Evolutionary conservation across 92 coral and sea anemone genomes (phyloP).

Genomic region (Micromussa lordhowensis): DNA sequence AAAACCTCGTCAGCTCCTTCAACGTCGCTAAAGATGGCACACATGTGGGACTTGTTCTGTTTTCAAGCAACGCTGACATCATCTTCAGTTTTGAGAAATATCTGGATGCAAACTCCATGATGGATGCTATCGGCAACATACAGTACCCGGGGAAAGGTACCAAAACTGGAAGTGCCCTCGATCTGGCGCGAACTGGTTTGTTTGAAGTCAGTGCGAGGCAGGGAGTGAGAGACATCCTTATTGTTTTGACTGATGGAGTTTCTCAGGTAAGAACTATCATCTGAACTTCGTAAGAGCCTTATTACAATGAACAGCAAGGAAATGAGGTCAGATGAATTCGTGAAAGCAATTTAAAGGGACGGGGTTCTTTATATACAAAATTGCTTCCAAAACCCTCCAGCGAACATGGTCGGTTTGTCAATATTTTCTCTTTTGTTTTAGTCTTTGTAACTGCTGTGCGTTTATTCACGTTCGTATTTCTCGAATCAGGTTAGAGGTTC

Average conservation of each 20-base stretch:
- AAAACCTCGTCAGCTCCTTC: conserved; percentile 62
- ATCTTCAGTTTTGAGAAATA: conserved; percentile 60
- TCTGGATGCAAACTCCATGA: conserved; percentile 18
- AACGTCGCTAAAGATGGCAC: conserved; percentile 71
- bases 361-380: background rate
- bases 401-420: too few relatives aligned
- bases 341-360: background rate
- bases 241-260: conserved; percentile 65
- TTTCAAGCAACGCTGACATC: conserved; percentile 50
- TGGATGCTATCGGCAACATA: conserved; percentile 52
- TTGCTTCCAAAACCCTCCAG: background rate
- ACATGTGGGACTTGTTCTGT: conserved; percentile 72
- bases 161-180: conserved; percentile 67
- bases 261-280: conserved; percentile 22
- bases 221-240: conserved; percentile 54
- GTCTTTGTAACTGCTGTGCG: too few relatives aligned
- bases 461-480: too few relatives aligned
- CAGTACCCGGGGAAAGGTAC: conserved; percentile 63
- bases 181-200: conserved; percentile 42
- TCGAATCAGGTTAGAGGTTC: too few relatives aligned
- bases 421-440: too few relatives aligned
- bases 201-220: conserved; percentile 65
- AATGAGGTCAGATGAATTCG: background rate
- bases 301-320: too few relatives aligned
- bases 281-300: too few relatives aligned